phyloP scores from a whole-genome alignment of 2,888 invertebrate species.

The Atethmia centrago region DNA sequence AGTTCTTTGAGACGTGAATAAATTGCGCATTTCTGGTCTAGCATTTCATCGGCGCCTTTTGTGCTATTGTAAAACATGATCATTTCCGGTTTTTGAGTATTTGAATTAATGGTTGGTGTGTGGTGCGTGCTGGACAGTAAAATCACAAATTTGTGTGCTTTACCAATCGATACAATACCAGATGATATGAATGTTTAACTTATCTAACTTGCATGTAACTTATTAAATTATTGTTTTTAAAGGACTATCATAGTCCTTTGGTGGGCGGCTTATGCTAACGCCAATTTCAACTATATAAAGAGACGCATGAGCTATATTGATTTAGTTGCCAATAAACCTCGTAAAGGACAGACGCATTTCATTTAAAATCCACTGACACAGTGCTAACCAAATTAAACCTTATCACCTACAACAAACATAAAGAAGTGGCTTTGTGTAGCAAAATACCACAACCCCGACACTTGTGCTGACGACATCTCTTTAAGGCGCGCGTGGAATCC shows the following conservation, averaged over 20 bases:
- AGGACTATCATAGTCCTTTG: conserved; percentile 6
- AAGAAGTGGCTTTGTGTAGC: too few relatives aligned
- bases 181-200: background rate
- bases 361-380: background rate
- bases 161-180: conserved; percentile 5
- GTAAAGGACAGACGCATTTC: background rate
- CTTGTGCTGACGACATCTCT: too few relatives aligned
- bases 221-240: background rate
- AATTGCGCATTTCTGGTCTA: too few relatives aligned
- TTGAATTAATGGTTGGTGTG: too few relatives aligned
- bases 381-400: background rate
- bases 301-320: background rate
- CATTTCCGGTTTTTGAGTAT: too few relatives aligned
- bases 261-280: conserved; percentile 3
- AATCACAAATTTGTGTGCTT: conserved; percentile 11
- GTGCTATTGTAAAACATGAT: too few relatives aligned
- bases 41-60: too few relatives aligned
- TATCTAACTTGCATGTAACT: background rate
- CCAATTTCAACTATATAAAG: background rate
- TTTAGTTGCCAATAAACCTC: background rate
- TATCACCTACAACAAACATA: background rate
- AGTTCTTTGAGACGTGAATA: too few relatives aligned
- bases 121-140: too few relatives aligned
- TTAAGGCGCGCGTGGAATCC: too few relatives aligned
- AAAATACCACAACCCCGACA: too few relatives aligned